A percentile compares a stretch with the other conserved stretches of the same genome.
Evolutionary conservation across 2,113 vertebrate species (phyloP).

Genomic region (Conger conger): DNA sequence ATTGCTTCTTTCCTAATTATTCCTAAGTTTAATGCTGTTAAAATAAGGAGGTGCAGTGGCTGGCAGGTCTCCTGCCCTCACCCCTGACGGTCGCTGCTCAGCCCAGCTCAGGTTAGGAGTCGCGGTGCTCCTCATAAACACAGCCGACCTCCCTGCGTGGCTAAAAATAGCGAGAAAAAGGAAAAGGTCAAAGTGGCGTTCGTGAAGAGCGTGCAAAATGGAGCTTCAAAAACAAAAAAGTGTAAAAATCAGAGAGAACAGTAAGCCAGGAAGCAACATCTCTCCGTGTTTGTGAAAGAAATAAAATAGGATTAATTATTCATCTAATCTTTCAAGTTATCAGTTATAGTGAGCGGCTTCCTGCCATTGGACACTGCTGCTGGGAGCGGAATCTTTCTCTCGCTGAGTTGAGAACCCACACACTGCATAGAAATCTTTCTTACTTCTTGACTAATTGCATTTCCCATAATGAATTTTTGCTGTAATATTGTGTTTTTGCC

Average conservation of each 20-base stretch:
- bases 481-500: neutral
- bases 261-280: neutral
- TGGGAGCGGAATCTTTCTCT: no score
- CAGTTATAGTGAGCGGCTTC: neutral
- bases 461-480: neutral
- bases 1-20: conserved; percentile 41
- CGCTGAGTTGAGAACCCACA: no score
- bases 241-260: no score
- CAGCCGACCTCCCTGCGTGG: neutral
- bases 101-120: neutral
- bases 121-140: neutral
- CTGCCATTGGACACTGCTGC: neutral
- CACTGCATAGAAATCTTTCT: neutral
- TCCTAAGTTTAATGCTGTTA: conserved; percentile 45
- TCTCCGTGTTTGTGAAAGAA: neutral
- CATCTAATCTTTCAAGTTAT: neutral
- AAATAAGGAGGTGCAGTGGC: conserved; percentile 28
- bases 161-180: neutral
- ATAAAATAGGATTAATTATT: neutral
- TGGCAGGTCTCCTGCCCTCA: conserved; percentile 19
- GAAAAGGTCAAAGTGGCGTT: neutral
- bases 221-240: neutral
- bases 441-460: neutral
- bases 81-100: neutral
- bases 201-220: neutral